Base-by-base conservation (phyloP, 2,797 vertebrate genomes). In the Crax fasciolata region DNA sequence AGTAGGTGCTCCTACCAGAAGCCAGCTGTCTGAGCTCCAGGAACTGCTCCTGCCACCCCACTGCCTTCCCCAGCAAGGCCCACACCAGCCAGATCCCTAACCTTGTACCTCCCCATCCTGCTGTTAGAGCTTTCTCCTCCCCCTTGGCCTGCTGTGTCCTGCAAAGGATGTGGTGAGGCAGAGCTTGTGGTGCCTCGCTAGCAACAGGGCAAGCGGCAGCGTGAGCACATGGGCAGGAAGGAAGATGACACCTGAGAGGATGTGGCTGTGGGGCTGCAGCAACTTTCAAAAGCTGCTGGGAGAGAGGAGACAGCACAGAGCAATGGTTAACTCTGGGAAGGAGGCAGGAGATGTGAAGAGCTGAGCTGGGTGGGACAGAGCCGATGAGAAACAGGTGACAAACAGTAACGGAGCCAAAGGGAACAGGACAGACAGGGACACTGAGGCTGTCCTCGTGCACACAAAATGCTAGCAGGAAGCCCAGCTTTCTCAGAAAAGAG, bases 81-180 rank as follows among this genome's bases (percentile, higher is more conserved):
- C 84, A 67, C 48, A 46, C 7, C 30, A 15, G 4, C 2, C 10
- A 13, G 14, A 63, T 2, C 38, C 52, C 43, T 77, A 39, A 55
- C 2, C 43, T 15, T 43, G 11, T n/a, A 59, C 6, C 46, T 59
- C 74, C 30, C 28, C 55, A 67, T 12, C 19, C 70, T 52, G 17
- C 4, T 32, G 27, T 9, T 58, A 76, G 65, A 72, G n/a, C 27
- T 59, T 54, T 11, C 49, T 87, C 84, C 75, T 67, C 62, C 68
- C 43, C 11, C 52, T 7, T 0, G 0, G 6, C 28, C 62, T 13
- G 9, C 1, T 8, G 5, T 8, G 61, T 84, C 49, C 52, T 62
- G 32, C 57, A 84, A 17, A 95, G 95, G 93, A 97, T 94, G 87
- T 94, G 94, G 95, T 91, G 59, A 92, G 92, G 66, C 89, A 95